Percentiles rank a stretch among this genome's conserved stretches.
Conservation (phyloP, 2,113 vertebrate species). For the Gadus macrocephalus region DNA sequence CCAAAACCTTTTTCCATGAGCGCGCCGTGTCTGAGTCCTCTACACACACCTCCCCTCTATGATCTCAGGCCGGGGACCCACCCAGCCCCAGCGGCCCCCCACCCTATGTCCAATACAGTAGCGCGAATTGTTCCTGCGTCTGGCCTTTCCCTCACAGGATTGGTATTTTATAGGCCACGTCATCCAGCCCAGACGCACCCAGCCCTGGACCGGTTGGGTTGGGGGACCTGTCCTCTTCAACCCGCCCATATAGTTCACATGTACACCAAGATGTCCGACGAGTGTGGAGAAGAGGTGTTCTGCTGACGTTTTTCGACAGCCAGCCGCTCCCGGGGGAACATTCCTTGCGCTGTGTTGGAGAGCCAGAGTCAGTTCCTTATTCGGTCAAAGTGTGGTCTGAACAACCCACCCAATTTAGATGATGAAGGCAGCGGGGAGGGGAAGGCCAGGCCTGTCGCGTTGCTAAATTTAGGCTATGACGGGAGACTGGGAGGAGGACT, state of each 20-base stretch:
- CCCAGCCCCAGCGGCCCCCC: background rate
- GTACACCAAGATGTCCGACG: background rate
- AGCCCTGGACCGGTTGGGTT: too few relatives aligned
- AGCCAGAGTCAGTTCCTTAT: conserved; percentile 62
- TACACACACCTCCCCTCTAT: conserved; percentile 14
- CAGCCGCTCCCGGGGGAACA: conserved; percentile 48
- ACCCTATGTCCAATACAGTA: background rate
- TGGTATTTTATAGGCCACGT: too few relatives aligned
- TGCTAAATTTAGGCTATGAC: conserved; percentile 60
- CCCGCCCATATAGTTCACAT: background rate
- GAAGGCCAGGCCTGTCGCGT: conserved; percentile 21
- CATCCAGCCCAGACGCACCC: too few relatives aligned
- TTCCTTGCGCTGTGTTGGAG: conserved; percentile 47
- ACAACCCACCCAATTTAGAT: conserved; percentile 63
- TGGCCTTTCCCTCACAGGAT: background rate
- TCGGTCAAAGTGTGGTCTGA: conserved; percentile 66
- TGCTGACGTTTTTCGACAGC: conserved; percentile 39
- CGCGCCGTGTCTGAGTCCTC: conserved; percentile 17
- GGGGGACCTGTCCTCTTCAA: background rate
- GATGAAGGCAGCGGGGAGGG: conserved; percentile 48
- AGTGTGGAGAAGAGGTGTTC: conserved; percentile 25
- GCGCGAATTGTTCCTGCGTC: background rate
- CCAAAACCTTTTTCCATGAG: conserved; percentile 42
- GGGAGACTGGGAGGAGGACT: conserved; percentile 36
- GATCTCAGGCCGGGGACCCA: conserved; percentile 4